Evolutionary conservation across 2,888 invertebrate genomes (phyloP), one percentile per base, ranked within the genome.

Genomic region (Archaeoteleia sp.): DNA sequence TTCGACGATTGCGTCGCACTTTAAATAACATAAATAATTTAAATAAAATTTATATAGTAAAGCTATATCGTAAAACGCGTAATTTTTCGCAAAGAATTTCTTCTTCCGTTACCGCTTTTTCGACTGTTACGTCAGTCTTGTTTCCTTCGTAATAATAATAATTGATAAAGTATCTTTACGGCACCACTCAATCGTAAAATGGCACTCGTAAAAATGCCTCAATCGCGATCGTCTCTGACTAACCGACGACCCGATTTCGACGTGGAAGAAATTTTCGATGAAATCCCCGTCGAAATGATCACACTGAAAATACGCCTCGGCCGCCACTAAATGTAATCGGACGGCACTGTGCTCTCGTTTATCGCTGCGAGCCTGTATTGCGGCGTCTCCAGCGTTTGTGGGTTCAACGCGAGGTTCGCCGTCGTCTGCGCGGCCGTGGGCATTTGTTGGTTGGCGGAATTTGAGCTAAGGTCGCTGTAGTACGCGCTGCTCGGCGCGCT

Each of bases 401-500:
- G 72, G 55, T 70, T 77, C 27, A 72, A 49, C 32, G 69, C 58
- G 5, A 66, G 45, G 53, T 51, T 68, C n/a, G 69, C 45, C 1
- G 77, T 63, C 2, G 76, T 30, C 7, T 71, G 58, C 20, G 67
- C 34, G 17, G 70, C 27, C 20, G 62, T 25, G 1, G 76, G 70
- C 39, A 79, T 74, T 58, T 80, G 81, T 42, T 83, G 84, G 62
- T 79, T 82, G 8, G 81, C 75, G 9, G 85, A 85, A 69, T 82
- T 85, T 23, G 85, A 85, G 63, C 85, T 85, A 53, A 92, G 86
- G 83, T 92, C 92, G 58, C 91, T 91, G 82, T 92, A 92, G 82
- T 92, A 92, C 15, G 92, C 92, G 84, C 91, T 91, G 79, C 91
- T 91, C n/a, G 91, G 91, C 5, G 91, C 91, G 48, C 85, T 85